Conservation (phyloP, 2,888 invertebrate genomes). For the Isotomurus palustris region DNA sequence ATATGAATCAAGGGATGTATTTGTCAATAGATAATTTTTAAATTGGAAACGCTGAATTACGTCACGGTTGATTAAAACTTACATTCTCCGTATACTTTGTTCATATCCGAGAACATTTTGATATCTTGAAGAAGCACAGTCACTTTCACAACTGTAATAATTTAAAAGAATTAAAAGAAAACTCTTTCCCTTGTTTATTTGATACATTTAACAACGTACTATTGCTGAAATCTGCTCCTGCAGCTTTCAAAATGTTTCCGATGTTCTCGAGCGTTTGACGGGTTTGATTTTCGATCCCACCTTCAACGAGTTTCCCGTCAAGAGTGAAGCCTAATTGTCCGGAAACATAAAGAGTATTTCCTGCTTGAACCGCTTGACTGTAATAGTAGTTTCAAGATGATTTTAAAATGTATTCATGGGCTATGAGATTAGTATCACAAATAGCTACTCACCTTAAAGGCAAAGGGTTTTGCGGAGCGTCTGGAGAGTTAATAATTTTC, state of each 20-base stretch:
- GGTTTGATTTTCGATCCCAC: slow-evolving; percentile 69
- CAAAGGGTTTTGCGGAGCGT: slow-evolving; percentile 7
- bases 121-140: slow-evolving; percentile 78
- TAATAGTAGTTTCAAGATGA: neutral
- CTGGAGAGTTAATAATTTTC: slow-evolving; percentile 5
- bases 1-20: too few relatives aligned
- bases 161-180: slow-evolving; percentile 16
- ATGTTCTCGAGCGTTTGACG: slow-evolving; percentile 72
- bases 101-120: slow-evolving; percentile 72
- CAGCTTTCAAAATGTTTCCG: slow-evolving; percentile 68
- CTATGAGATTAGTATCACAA: too few relatives aligned
- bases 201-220: slow-evolving; percentile 45
- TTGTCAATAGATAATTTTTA: too few relatives aligned
- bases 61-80: too few relatives aligned
- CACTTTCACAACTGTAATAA: slow-evolving; percentile 67
- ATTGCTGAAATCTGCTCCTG: slow-evolving; percentile 64
- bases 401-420: neutral
- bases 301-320: slow-evolving; percentile 66
- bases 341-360: slow-evolving; percentile 77
- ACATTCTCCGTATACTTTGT: slow-evolving; percentile 81
- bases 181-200: too few relatives aligned
- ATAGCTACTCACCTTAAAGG: neutral
- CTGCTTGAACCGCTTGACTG: slow-evolving; percentile 82
- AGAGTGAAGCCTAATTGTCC: slow-evolving; percentile 78
- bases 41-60: too few relatives aligned